A percentile compares a stretch with the other conserved stretches of the same genome.
phyloP scores from a whole-genome alignment of 2,797 vertebrate species.

The Falco cherrug region DNA sequence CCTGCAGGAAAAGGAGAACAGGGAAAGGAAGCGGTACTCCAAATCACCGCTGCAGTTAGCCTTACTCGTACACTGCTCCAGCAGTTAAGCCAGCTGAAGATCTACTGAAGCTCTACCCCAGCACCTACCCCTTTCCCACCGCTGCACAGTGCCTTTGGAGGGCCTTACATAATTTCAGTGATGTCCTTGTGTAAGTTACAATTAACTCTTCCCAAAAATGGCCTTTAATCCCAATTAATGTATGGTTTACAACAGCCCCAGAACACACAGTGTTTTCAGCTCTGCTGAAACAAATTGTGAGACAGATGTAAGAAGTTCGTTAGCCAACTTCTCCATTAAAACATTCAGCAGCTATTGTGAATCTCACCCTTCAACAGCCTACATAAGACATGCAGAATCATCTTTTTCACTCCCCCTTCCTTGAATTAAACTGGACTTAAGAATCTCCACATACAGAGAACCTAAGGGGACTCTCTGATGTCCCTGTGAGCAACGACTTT shows the following conservation, averaged over 20 bases:
- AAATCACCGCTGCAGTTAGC: not conserved
- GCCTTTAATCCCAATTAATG: not conserved
- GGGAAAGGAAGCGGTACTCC: not conserved
- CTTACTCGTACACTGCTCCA: not conserved
- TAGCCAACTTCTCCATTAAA: not conserved
- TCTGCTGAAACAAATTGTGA: not conserved
- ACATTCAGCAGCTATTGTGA: not conserved
- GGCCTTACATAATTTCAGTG: not conserved
- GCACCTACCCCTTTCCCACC: not conserved
- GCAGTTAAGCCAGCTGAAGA: not conserved
- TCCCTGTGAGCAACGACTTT: not conserved
- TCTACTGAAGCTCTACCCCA: not conserved
- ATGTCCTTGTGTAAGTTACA: not conserved
- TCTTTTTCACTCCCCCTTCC: not conserved
- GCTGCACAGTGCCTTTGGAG: not conserved
- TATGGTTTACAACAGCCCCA: not conserved
- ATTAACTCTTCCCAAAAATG: not conserved
- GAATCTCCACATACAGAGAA: not conserved
- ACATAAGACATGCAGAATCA: not conserved
- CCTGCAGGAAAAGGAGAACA: not conserved
- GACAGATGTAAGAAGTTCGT: not conserved
- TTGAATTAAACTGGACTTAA: not conserved
- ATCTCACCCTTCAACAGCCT: not conserved
- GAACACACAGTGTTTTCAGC: not conserved
- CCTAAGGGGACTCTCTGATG: accelerated